These are phyloP conservation scores for Tricholaema leucomelas DNA, from an alignment of 2,113 vertebrate species.

Conservation along the genomic window DNA sequence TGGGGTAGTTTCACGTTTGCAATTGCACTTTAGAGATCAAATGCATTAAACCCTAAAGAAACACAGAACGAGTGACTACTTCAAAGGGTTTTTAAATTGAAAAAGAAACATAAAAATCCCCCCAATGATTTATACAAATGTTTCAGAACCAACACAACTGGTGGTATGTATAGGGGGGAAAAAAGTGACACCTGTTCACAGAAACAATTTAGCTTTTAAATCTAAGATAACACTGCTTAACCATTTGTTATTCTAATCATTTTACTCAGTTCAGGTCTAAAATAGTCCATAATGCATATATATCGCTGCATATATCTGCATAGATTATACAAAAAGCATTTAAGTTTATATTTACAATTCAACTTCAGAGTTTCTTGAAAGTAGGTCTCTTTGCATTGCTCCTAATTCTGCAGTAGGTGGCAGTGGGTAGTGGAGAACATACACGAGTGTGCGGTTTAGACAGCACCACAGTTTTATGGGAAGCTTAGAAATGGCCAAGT, in stretches of 20 bases:
- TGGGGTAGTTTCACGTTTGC: not conserved
- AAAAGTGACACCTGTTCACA: slow-evolving; percentile 33
- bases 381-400: slow-evolving; percentile 73
- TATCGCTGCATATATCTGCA: slow-evolving; percentile 48
- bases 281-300: slow-evolving; percentile 61
- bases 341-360: slow-evolving; percentile 66
- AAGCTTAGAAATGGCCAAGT: slow-evolving; percentile 35
- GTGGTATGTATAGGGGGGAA: not conserved
- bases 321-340: slow-evolving; percentile 37
- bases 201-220: slow-evolving; percentile 30
- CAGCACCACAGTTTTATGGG: slow-evolving; percentile 18
- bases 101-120: slow-evolving; percentile 35
- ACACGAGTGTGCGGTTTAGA: not conserved
- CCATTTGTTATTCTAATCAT: slow-evolving; percentile 48
- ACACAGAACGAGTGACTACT: not conserved
- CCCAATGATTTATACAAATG: slow-evolving; percentile 28
- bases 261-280: slow-evolving; percentile 36
- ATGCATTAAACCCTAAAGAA: slow-evolving; percentile 36
- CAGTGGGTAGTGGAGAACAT: slow-evolving; percentile 73
- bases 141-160: not conserved
- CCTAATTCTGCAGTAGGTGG: slow-evolving; percentile 71
- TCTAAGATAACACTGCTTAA: slow-evolving; percentile 20
- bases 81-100: slow-evolving; percentile 54
- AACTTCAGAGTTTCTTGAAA: slow-evolving; percentile 37
- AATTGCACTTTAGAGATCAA: slow-evolving; percentile 50